A percentile compares a stretch with the other conserved stretches of the same genome.
These are phyloP conservation scores for Spongilla lacustris DNA, from an alignment of 37 sponge, comb jelly and placozoan species.

Conservation along the genomic window DNA sequence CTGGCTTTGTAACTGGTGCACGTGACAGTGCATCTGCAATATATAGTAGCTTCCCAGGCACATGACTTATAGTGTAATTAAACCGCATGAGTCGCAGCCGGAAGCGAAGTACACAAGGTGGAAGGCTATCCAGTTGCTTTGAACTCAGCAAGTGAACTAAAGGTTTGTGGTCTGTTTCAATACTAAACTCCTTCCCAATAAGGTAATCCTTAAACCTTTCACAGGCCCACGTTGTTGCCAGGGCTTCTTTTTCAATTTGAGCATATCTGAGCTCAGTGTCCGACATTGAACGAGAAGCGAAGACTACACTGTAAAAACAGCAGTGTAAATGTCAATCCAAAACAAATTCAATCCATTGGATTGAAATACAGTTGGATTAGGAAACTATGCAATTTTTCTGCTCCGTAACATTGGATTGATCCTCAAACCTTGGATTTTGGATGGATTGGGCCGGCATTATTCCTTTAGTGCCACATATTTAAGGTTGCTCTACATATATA, in stretches of 20 bases:
- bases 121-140: slow-evolving; percentile 22
- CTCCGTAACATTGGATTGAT: too few relatives aligned
- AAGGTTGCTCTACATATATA: too few relatives aligned
- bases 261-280: slow-evolving; percentile 19
- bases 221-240: slow-evolving; percentile 33
- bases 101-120: slow-evolving; percentile 41
- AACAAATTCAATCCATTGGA: too few relatives aligned
- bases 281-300: slow-evolving; percentile 19
- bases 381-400: too few relatives aligned
- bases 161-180: slow-evolving; percentile 63
- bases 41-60: slow-evolving; percentile 48
- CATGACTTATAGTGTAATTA: slow-evolving; percentile 17
- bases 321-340: too few relatives aligned
- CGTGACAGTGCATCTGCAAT: slow-evolving; percentile 38
- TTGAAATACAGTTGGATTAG: too few relatives aligned
- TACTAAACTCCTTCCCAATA: slow-evolving; percentile 19
- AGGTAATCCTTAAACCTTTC: slow-evolving; percentile 25
- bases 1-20: neutral
- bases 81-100: slow-evolving; percentile 38
- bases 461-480: too few relatives aligned
- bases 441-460: too few relatives aligned
- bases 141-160: slow-evolving; percentile 37
- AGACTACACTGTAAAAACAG: too few relatives aligned
- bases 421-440: too few relatives aligned
- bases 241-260: slow-evolving; percentile 30